Base-by-base conservation (phyloP, 2,888 invertebrate genomes). In the Caenorhabditis japonica region DNA sequence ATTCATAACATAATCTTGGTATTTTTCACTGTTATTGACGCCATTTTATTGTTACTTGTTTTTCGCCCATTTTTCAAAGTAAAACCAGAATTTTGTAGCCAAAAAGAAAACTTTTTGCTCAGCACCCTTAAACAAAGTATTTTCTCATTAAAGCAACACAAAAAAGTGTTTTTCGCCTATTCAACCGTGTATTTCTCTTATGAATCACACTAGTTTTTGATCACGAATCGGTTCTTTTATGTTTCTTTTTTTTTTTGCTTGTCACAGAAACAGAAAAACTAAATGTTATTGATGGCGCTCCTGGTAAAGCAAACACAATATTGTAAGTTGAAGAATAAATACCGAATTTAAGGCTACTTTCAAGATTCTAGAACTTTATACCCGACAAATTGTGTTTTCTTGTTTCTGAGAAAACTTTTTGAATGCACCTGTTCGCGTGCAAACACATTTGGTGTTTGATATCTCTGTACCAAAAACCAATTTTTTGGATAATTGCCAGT, bases 281-380 rank as follows among this genome's bases (percentile, higher is more conserved):
- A 46, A 12, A 44, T n/a, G 41, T 15, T n/a, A 5, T 25, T 10
- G n/a, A 27, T 23, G 53, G 36, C 53, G 41, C 53, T 53, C 53
- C 53, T 53, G 44, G 19, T 43, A 36, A 44, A 56, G 34, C 44
- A 44, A 56, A 56, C 56, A 56, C 34, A 34, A 44, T 27, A 53
- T 36, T 15, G 21, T 33, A 4, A 39, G 15, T 13, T 38, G n/a
- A 41, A 41, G 43, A 27, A 17, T 19, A 41, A 25, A 15, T n/a
- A n/a, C n/a, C n/a, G n/a, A 33, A 30, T 27, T 41, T 25, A 25
- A 55, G 17, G n/a, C 15, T 30, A 43, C 41, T 30, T 55, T 43
- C 43, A n/a, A 13, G 1, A 3, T 19, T 19, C 13, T 15, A 27
- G 30, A 25, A 25, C 27, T 17, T n/a, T 47, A 23, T 47, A n/a